Percentiles rank a stretch among this genome's conserved stretches.
Evolutionary conservation across 2,888 invertebrate genomes (phyloP).

Genomic region (Noctua fimbriata): DNA sequence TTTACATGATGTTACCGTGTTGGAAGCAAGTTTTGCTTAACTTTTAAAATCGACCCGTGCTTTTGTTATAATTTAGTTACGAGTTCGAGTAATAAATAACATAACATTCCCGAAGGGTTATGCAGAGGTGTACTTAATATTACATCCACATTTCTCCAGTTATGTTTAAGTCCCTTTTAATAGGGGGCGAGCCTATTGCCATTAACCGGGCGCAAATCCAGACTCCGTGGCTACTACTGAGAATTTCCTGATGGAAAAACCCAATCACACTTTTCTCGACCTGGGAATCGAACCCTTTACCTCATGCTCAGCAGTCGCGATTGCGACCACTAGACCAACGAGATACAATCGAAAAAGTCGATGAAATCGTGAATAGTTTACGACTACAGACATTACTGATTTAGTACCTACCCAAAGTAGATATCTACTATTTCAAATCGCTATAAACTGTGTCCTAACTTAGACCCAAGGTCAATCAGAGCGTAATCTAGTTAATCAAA

Average conservation of each 20-base stretch:
- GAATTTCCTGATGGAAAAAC: too few relatives aligned
- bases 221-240: too few relatives aligned
- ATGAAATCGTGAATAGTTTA: not conserved
- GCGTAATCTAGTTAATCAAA: slow-evolving; percentile 35
- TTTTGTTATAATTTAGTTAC: not conserved
- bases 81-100: not conserved
- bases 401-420: not conserved
- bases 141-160: too few relatives aligned
- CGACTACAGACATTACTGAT: not conserved
- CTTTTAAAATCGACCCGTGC: not conserved
- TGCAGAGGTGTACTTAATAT: too few relatives aligned
- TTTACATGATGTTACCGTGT: not conserved
- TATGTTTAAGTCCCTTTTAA: too few relatives aligned
- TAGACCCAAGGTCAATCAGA: slow-evolving; percentile 23
- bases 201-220: too few relatives aligned
- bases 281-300: not conserved
- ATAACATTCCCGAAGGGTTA: too few relatives aligned
- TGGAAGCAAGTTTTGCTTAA: not conserved
- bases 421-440: not conserved
- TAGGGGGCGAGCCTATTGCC: too few relatives aligned
- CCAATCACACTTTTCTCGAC: too few relatives aligned
- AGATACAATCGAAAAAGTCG: not conserved
- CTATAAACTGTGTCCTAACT: slow-evolving; percentile 11
- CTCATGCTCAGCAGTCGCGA: not conserved
- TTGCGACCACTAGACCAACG: not conserved